phyloP scores from a whole-genome alignment of 2,888 invertebrate species.

The Octonoba sinensis region DNA sequence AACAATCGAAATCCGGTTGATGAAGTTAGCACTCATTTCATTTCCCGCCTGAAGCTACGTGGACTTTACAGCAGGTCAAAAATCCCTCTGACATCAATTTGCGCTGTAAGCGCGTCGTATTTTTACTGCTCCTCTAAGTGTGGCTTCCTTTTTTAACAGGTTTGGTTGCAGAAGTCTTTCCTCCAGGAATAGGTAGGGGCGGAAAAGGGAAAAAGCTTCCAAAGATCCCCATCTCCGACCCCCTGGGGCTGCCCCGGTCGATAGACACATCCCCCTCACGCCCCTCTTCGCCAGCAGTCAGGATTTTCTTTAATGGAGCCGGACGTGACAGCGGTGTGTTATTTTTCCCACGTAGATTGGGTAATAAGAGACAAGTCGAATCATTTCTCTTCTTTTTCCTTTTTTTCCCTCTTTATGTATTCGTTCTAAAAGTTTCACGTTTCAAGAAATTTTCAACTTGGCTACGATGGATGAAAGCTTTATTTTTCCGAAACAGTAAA shows the following conservation, averaged over 20 bases:
- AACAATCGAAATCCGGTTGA: too few relatives aligned
- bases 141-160: conserved; percentile 24
- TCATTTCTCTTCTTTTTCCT: not conserved
- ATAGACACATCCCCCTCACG: conserved; percentile 16
- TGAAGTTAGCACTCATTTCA: conserved; percentile 3
- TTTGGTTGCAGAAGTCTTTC: conserved; percentile 15
- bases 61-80: conserved; percentile 40
- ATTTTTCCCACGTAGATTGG: conserved; percentile 59
- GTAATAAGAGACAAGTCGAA: conserved; percentile 27
- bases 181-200: not conserved
- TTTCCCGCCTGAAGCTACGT: conserved; percentile 27
- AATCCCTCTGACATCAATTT: conserved; percentile 51
- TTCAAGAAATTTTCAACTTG: conserved; percentile 7
- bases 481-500: too few relatives aligned
- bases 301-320: conserved; percentile 48
- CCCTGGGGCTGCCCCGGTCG: conserved; percentile 20
- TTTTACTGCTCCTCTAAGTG: conserved; percentile 36
- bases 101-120: conserved; percentile 27
- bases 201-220: not conserved
- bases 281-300: conserved; percentile 22
- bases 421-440: conserved; percentile 7
- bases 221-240: not conserved
- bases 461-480: too few relatives aligned
- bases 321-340: conserved; percentile 53
- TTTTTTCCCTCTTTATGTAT: not conserved